Percentiles rank a stretch among this genome's conserved stretches.
Evolutionary conservation across 2,113 vertebrate genomes (phyloP).

Genomic region (mouse (Mus musculus)): DNA sequence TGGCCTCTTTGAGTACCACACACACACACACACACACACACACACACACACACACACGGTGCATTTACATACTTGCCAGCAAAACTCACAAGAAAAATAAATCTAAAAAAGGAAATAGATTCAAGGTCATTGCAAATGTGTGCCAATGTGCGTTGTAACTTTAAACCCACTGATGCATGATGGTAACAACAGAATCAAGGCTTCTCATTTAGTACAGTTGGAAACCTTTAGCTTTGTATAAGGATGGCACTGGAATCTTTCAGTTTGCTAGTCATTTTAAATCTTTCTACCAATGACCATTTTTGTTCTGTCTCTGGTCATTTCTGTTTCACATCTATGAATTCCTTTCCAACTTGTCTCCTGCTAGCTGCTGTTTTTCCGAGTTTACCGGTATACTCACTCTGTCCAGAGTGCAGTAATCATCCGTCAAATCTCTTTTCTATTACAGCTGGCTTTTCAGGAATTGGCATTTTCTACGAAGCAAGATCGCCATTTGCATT

Average conservation of each 20-base stretch:
- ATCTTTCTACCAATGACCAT: neutral
- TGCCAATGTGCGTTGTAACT: neutral
- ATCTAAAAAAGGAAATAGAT: neutral
- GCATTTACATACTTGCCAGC: neutral
- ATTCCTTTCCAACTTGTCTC: constrained; percentile 29
- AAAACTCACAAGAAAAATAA: neutral
- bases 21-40: neutral
- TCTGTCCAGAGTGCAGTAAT: neutral
- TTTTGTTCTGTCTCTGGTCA: neutral
- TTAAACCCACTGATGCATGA: neutral
- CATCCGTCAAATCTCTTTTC: constrained; percentile 9
- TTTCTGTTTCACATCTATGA: neutral
- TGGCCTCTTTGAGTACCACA: neutral
- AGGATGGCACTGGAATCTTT: neutral
- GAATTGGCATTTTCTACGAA: constrained; percentile 9
- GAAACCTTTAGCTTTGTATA: neutral
- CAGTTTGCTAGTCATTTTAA: constrained; percentile 35
- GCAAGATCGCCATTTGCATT: constrained; percentile 26
- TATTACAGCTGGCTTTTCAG: constrained; percentile 1
- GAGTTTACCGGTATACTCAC: constrained; percentile 12
- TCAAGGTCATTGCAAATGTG: neutral
- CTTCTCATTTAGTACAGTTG: neutral
- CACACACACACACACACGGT: neutral
- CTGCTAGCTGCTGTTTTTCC: neutral
- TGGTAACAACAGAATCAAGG: neutral